Evolutionary conservation across 2,113 vertebrate species (phyloP), one percentile per base, ranked within the genome.

Genomic region (Notarius quadriscutis): DNA sequence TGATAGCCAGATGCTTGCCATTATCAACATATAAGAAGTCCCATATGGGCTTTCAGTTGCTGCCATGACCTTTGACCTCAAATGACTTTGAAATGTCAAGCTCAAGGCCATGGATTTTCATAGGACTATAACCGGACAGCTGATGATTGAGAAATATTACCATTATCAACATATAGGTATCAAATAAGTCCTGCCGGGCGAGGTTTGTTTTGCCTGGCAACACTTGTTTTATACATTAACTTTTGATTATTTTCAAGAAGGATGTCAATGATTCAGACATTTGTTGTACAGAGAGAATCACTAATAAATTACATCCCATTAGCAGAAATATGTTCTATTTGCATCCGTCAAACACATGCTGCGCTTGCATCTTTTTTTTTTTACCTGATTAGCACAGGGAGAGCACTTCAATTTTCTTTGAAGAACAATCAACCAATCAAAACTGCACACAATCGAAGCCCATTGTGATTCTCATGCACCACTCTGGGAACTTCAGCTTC

Each of bases 371-470:
- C 18, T 51, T 34, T 65, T 8, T 53, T 30, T 34, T 18, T 83
- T 30, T 4, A 83, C 22, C 50, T n/a, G 25, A 79, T 86, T 55
- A 80, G 60, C 60, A 63, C 48, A 48, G 51, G 18, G 12, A 78
- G 84, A 34, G 14, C 75, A 22, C 51, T 81, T 86, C 14, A 41
- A 30, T 14, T 80, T 55, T 41, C 30, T 80, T 5, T 80, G 77
- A 69, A 81, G 57, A 48, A 22, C 63, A 81, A 81, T 81, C 63
- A 17, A 41, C 51, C 78, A 71, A 81, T 86, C 85, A 81, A 86
- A 69, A 48, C 25, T 27, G 12, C 53, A 12, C 63, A 81, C 27
- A 69, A 69, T 48, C 17, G 58, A 81, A 30, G 62, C 77, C 51
- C 60, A 67, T 48, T 55, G 74, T 12, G 5, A 65, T 51, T 86